Conservation (phyloP, 2,888 invertebrate genomes). For the Hypselothyrea guttata region DNA sequence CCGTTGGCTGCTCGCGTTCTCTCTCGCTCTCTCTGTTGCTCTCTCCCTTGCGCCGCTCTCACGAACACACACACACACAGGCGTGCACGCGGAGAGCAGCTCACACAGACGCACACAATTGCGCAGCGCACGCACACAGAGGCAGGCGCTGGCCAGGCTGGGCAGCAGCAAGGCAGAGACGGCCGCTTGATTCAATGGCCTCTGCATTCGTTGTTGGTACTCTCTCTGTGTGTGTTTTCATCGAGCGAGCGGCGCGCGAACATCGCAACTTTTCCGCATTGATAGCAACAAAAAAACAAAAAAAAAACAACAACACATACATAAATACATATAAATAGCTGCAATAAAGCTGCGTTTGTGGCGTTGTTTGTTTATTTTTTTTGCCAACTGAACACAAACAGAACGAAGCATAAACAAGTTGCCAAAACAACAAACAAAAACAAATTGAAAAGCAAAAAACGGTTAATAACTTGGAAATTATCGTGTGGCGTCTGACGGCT, state of each 20-base stretch:
- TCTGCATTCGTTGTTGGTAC: conserved; percentile 81
- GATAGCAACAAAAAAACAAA: conserved; percentile 70
- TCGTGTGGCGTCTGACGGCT: conserved; percentile 55
- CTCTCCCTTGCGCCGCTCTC: conserved; percentile 31
- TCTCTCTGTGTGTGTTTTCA: conserved; percentile 81
- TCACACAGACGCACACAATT: conserved; percentile 52
- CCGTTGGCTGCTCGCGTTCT: conserved; percentile 13
- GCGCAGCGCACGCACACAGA: conserved; percentile 69
- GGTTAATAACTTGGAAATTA: conserved; percentile 21
- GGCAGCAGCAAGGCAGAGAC: conserved; percentile 71
- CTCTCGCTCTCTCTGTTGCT: conserved; percentile 22
- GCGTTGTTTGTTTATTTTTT: conserved; percentile 71
- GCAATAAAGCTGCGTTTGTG: conserved; percentile 67
- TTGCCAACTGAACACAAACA: conserved; percentile 66
- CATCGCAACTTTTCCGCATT: conserved; percentile 74
- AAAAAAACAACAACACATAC: too few species aligned
- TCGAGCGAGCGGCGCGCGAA: conserved; percentile 75
- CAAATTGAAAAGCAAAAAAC: conserved; percentile 4
- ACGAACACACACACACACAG: conserved; percentile 13
- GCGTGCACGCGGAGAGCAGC: conserved; percentile 52
- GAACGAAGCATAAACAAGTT: conserved; percentile 42
- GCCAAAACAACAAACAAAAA: conserved; percentile 15
- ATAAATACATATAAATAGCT: too few species aligned
- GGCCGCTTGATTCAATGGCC: conserved; percentile 81
- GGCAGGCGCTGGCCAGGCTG: conserved; percentile 63